Evolutionary conservation across 2,888 invertebrate genomes (phyloP).

Genomic region (Tachina grossa): DNA sequence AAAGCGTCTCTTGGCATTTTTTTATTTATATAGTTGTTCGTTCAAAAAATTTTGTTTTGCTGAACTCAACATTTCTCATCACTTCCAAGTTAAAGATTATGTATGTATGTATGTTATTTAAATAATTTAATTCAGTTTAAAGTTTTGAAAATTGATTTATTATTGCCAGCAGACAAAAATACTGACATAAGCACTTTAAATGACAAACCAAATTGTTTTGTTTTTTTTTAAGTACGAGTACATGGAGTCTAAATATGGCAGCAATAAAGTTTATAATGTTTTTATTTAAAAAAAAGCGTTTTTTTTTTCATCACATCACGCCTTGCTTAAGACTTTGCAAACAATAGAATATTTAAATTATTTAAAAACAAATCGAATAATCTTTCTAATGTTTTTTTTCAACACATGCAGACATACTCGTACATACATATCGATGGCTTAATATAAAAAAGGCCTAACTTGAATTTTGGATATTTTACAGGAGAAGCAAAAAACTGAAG

Average conservation of each 20-base stretch:
- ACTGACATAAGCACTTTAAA: slow-evolving; percentile 49
- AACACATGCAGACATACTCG: neutral
- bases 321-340: slow-evolving; percentile 37
- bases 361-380: neutral
- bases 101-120: neutral
- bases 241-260: slow-evolving; percentile 13
- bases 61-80: neutral
- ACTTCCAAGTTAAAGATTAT: neutral
- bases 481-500: too few species aligned
- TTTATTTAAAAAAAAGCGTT: neutral
- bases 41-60: neutral
- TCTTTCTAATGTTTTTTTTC: neutral
- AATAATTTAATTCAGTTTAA: neutral
- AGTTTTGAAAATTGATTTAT: neutral
- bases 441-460: too few species aligned
- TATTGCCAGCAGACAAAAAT: slow-evolving; percentile 23
- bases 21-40: neutral
- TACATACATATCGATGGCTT: too few species aligned
- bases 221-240: neutral
- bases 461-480: too few species aligned
- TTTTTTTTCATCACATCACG: slow-evolving; percentile 30
- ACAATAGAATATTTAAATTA: slow-evolving; percentile 28
- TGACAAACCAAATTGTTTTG: slow-evolving; percentile 38
- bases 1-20: neutral
- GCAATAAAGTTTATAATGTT: neutral